Percentiles rank a stretch among this genome's conserved stretches.
Conservation (phyloP, 1,140 invertebrate genomes). For the Ctenoplectra terminalis region DNA sequence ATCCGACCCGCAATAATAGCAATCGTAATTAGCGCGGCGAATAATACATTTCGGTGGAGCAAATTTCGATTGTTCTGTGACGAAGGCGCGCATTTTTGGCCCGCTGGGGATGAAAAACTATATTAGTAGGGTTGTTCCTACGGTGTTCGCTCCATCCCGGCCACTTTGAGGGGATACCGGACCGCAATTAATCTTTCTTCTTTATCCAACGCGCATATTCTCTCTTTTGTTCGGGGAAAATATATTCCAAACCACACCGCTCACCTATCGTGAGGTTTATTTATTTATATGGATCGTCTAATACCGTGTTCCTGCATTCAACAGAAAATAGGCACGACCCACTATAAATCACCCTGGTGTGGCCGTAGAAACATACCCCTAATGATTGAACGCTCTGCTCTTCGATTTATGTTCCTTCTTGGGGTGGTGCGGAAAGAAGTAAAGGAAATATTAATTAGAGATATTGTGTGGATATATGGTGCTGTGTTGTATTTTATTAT, state of each 20-base stretch:
- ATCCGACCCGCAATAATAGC: not conserved
- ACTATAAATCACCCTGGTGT: conserved; percentile 12
- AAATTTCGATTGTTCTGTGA: not conserved
- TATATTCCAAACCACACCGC: conserved; percentile 23
- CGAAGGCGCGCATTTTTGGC: not conserved
- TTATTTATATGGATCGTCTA: conserved; percentile 30
- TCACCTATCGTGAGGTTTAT: conserved; percentile 4
- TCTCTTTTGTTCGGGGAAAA: conserved; percentile 12
- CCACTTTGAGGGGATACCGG: conserved; percentile 1
- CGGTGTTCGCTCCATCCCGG: not conserved
- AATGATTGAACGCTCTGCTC: conserved; percentile 4
- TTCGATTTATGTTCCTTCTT: conserved; percentile 1
- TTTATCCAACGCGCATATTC: conserved; percentile 13
- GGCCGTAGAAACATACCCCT: not conserved
- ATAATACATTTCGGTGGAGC: conserved; percentile 4
- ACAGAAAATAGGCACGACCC: not conserved
- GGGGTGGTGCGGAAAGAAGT: not conserved
- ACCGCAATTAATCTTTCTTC: conserved; percentile 37
- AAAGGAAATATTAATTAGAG: not conserved
- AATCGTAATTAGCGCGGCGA: conserved; percentile 20
- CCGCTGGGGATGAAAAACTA: not conserved
- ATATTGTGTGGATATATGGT: not conserved
- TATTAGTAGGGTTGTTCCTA: conserved; percentile 10
- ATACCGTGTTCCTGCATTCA: conserved; percentile 27
- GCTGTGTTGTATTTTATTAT: no score